Evolutionary conservation across 2,113 vertebrate species (phyloP), one percentile per base, ranked within the genome.

Genomic region (Perca schrenkii): DNA sequence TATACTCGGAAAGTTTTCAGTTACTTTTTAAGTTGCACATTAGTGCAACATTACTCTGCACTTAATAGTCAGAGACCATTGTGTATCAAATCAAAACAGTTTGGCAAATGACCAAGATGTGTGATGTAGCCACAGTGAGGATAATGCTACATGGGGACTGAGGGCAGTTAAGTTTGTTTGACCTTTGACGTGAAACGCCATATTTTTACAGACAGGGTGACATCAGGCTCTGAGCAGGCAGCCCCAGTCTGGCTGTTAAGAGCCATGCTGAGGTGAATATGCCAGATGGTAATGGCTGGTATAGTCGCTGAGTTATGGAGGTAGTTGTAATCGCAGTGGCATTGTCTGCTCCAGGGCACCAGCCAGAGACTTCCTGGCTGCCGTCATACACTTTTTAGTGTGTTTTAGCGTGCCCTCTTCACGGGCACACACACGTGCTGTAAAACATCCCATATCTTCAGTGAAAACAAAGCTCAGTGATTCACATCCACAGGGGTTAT

Each of bases 351-450:
- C 64, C 47, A 14, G 70, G 84, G 86, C 84, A 80, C 56, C 80
- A 83, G 77, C 60, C 61, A 62, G 77, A 90, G 83, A 89, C 82
- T 87, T 92, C 89, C 90, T 87, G 85, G 79, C 90, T 91, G 87
- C 78, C 74, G 77, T 90, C 83, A 89, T 73, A 67, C 50, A 70
- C 74, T 62, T 72, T 65, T 87, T 14, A 80, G 77, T 86, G 72
- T 77, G 77, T 43, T 43, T 43, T 43, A 82, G 62, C 63, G 40
- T 56, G 73, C 75, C 74, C 21, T 71, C 68, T 74, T 67, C 19
- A 31, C 31, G 15, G n/a, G 25, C 73, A 67, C 49, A 63, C 62
- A 34, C 70, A 73, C 40, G 25, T 63, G 79, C 69, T 67, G 73
- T 79, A 78, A 90, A 91, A 83, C 71, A 81, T 72, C 82, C 77